Evolutionary conservation across 2,888 invertebrate species (phyloP), one percentile per base, ranked within the genome.

Genomic region (Drosophila colorata): DNA sequence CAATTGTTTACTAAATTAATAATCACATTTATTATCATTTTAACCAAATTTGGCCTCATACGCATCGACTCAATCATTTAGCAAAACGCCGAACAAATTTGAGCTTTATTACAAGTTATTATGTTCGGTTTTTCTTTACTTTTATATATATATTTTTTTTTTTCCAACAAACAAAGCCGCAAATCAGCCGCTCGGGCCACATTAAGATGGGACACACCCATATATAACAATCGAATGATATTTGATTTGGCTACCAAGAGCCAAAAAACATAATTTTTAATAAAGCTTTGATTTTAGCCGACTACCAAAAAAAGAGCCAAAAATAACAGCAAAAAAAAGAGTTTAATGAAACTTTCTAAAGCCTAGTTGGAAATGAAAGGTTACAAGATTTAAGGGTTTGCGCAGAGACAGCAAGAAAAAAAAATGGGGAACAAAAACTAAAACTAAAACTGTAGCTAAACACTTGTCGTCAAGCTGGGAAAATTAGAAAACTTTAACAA

Each of bases 401-500:
- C 18, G 18, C 28, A 25, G 51, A 53, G 16, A 35, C 33, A 43
- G 49, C 63, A 46, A 20, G 18, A 14, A 14, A 41, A 55, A 60
- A 51, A 37, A 28, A 41, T 7, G 18, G 43, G 47, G 5, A 28
- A 28, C 8, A 11, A 37, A 9, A 33, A 33, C 33, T 13, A 59
- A 44, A 35, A 44, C 43, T 38, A 51, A 53, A 76, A 73, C 73
- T 76, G 59, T 63, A 78, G 52, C 63, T 72, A 61, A 74, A 78
- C 81, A 87, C 75, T 82, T 82, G 84, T 75, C 85, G 69, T 58
- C 69, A 84, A 84, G 60, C 81, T 74, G 69, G 60, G 60, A 56
- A 85, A 87, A 87, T 85, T 66, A 64, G 64, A 87, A 82, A 87
- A 82, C 73, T 87, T 87, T 69, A 66, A 66, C 63, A 78, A 75